Evolutionary conservation across 1,140 invertebrate genomes (phyloP).

Genomic region (Drosophila bocqueti): DNA sequence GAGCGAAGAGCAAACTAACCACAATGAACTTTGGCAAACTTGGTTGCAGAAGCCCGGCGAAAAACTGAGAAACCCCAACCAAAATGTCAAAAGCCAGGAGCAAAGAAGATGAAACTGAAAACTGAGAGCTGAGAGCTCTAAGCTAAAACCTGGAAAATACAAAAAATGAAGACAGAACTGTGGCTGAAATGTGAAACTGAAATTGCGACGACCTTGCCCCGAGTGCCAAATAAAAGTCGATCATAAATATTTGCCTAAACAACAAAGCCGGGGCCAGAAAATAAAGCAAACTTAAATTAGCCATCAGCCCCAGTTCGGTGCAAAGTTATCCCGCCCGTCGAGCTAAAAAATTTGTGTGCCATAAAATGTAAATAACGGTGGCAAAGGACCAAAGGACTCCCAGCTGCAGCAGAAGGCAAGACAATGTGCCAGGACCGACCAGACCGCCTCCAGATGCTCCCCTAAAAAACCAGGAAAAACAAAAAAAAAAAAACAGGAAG

Average conservation of each 20-base stretch:
- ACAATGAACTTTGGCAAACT: constrained; percentile 69
- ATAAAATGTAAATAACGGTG: constrained; percentile 77
- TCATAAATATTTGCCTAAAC: constrained; percentile 77
- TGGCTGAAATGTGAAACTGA: constrained; percentile 12
- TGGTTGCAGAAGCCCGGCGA: constrained; percentile 14
- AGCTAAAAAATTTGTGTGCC: constrained; percentile 45
- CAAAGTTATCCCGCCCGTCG: constrained; percentile 10
- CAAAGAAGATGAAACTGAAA: constrained; percentile 26
- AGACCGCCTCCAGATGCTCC: constrained; percentile 41
- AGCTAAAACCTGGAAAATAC: not conserved
- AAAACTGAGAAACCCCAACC: constrained; percentile 16
- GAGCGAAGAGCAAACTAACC: constrained; percentile 30
- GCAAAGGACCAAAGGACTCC: constrained; percentile 31
- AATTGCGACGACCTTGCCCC: constrained; percentile 37
- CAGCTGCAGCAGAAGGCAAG: constrained; percentile 39
- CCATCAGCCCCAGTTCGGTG: constrained; percentile 40
- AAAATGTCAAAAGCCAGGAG: constrained; percentile 65
- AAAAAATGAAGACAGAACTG: not conserved
- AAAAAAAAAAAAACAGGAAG: constrained; percentile 35
- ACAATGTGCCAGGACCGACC: constrained; percentile 31
- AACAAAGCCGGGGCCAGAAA: constrained; percentile 38
- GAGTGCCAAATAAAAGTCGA: constrained; percentile 68
- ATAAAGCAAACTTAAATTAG: constrained; percentile 79
- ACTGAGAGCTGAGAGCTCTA: not conserved
- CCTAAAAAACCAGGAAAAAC: not conserved